Conservation (phyloP, 2,888 invertebrate genomes). For the Polydesmus complanatus region DNA sequence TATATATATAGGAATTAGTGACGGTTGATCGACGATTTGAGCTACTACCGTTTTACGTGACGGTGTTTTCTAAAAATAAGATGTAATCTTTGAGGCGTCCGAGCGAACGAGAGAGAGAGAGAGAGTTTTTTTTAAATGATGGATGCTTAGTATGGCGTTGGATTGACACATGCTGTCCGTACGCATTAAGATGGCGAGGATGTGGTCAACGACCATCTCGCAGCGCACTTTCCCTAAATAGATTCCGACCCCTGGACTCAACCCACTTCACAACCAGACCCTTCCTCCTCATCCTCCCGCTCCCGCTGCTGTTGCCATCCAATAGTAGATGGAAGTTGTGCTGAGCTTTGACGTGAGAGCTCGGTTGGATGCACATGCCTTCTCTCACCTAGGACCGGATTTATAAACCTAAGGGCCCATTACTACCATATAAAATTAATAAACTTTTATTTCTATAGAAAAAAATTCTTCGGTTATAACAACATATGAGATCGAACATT, state of each 20-base stretch:
- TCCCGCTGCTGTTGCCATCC: too few relatives aligned
- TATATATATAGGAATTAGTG: too few relatives aligned
- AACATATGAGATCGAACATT: too few relatives aligned
- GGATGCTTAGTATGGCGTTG: not conserved
- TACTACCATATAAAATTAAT: too few relatives aligned
- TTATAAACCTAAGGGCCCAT: too few relatives aligned
- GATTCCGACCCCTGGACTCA: not conserved
- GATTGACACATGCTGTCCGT: not conserved
- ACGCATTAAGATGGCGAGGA: not conserved
- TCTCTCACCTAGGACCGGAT: not conserved
- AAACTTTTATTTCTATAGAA: too few relatives aligned
- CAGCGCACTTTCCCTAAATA: not conserved
- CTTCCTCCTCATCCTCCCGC: too few relatives aligned
- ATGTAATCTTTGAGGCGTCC: not conserved
- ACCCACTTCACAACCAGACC: too few relatives aligned
- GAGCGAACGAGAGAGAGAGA: too few relatives aligned
- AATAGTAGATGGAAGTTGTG: too few relatives aligned
- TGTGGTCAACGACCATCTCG: not conserved
- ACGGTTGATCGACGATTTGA: not conserved
- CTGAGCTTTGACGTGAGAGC: too few relatives aligned
- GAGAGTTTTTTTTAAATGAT: not conserved
- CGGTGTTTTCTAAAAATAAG: not conserved
- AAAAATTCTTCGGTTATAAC: too few relatives aligned
- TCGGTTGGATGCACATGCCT: not conserved
- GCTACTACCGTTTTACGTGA: not conserved